A percentile compares a stretch with the other conserved stretches of the same genome.
phyloP scores from a whole-genome alignment of 1,140 invertebrate species.

The Amyelois transitella region DNA sequence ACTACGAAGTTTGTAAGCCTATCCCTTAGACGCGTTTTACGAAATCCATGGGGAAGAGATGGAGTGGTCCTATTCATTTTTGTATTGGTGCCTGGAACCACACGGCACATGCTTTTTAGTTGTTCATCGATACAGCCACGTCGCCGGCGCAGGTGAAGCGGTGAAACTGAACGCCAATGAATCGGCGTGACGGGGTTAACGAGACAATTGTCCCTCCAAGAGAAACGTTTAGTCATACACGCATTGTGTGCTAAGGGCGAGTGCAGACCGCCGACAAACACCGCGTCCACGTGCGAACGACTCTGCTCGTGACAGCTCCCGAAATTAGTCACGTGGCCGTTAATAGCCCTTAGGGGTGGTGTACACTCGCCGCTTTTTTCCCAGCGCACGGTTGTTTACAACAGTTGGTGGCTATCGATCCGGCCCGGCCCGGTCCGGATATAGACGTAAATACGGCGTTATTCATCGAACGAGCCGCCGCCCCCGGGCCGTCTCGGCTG shows the following conservation, averaged over 20 bases:
- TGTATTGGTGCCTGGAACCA: too few relatives aligned
- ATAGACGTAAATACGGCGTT: constrained; percentile 44
- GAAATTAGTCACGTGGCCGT: constrained; percentile 65
- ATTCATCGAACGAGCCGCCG: constrained; percentile 16
- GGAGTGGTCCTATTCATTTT: too few relatives aligned
- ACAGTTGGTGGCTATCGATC: constrained; percentile 67
- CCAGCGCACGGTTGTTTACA: constrained; percentile 56
- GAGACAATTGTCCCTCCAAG: neutral
- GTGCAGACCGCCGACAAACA: constrained; percentile 5
- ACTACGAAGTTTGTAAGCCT: too few relatives aligned
- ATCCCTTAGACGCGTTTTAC: too few relatives aligned
- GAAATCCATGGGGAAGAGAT: too few relatives aligned
- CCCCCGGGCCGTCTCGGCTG: constrained; percentile 29
- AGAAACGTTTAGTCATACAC: neutral
- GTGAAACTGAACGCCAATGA: neutral
- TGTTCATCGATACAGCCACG: constrained; percentile 32
- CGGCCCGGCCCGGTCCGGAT: constrained; percentile 24
- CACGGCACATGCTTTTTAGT: too few relatives aligned
- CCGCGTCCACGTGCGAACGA: constrained; percentile 36
- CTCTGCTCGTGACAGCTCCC: constrained; percentile 56
- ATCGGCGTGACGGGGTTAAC: neutral
- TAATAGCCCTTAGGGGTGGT: constrained; percentile 52
- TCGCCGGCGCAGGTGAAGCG: constrained; percentile 19
- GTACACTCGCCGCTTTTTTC: constrained; percentile 43
- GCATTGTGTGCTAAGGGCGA: neutral